These are phyloP conservation scores for Melikaiella ostensackeni DNA, from an alignment of 2,888 invertebrate species.

Conservation along the genomic window DNA sequence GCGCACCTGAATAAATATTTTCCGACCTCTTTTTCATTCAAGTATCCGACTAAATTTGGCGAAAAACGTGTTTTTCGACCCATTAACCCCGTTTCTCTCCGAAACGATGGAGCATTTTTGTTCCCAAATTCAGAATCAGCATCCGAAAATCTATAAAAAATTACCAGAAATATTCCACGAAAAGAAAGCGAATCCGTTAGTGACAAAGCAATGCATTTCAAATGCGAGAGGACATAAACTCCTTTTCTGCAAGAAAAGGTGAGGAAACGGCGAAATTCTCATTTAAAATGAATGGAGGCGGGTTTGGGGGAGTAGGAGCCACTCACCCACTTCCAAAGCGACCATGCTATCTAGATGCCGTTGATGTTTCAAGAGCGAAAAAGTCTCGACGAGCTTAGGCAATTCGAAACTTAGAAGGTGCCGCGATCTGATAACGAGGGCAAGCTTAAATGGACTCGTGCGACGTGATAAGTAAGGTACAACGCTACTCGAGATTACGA, in stretches of 20 bases:
- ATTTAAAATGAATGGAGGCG: background rate
- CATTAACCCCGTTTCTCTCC: too few species aligned
- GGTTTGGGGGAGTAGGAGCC: background rate
- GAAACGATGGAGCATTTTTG: too few species aligned
- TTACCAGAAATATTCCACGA: background rate
- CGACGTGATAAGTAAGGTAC: slow-evolving; percentile 53
- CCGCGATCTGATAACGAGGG: slow-evolving; percentile 63
- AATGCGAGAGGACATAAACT: background rate
- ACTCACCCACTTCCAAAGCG: slow-evolving; percentile 14
- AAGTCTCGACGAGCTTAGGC: slow-evolving; percentile 57
- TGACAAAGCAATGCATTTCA: background rate
- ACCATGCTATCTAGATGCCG: slow-evolving; percentile 49
- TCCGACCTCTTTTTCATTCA: too few species aligned
- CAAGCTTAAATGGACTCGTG: slow-evolving; percentile 59
- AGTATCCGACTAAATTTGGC: too few species aligned
- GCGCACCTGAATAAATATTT: too few species aligned
- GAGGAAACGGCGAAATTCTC: background rate
- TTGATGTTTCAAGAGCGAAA: slow-evolving; percentile 55
- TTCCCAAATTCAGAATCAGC: too few species aligned
- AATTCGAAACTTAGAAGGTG: slow-evolving; percentile 58
- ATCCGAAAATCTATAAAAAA: too few species aligned
- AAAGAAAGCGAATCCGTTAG: background rate
- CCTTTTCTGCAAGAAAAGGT: background rate
- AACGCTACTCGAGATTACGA: slow-evolving; percentile 39
- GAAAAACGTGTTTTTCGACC: too few species aligned